Evolutionary conservation across 2,113 vertebrate genomes (phyloP).

Genomic region (Chloebia gouldiae): DNA sequence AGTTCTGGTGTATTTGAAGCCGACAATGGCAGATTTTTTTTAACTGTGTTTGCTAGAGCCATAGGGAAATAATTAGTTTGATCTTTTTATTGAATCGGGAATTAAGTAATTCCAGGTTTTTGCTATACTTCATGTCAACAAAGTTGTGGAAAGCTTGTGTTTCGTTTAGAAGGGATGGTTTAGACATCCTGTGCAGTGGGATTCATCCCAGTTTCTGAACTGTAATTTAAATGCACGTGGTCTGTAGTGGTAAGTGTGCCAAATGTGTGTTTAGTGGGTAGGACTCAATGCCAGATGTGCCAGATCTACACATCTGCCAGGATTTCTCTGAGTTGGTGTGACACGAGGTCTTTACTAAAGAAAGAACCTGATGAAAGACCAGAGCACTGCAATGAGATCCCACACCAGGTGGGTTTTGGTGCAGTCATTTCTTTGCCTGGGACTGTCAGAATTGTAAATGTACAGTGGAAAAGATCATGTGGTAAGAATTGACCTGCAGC

Average conservation of each 20-base stretch:
- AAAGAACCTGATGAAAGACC: neutral
- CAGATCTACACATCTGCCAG: neutral
- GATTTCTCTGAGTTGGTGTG: neutral
- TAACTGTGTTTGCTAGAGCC: neutral
- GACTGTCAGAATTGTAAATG: neutral
- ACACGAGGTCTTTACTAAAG: neutral
- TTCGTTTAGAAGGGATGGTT: neutral
- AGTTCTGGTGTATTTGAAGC: neutral
- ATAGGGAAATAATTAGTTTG: neutral
- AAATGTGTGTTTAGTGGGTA: neutral
- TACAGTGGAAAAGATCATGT: neutral
- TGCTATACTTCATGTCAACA: neutral
- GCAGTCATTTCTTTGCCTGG: neutral
- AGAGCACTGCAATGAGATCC: neutral
- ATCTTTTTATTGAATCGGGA: neutral
- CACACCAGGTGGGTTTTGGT: neutral
- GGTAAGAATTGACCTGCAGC: neutral
- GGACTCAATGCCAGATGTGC: neutral
- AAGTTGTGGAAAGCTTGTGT: neutral
- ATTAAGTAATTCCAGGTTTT: neutral
- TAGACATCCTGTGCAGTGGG: neutral
- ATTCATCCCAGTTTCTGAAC: neutral
- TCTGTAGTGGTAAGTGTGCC: neutral
- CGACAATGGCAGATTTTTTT: neutral
- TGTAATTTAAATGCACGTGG: neutral